phyloP scores from a whole-genome alignment of 2,888 invertebrate genomes.

The Rosalia funebris region DNA sequence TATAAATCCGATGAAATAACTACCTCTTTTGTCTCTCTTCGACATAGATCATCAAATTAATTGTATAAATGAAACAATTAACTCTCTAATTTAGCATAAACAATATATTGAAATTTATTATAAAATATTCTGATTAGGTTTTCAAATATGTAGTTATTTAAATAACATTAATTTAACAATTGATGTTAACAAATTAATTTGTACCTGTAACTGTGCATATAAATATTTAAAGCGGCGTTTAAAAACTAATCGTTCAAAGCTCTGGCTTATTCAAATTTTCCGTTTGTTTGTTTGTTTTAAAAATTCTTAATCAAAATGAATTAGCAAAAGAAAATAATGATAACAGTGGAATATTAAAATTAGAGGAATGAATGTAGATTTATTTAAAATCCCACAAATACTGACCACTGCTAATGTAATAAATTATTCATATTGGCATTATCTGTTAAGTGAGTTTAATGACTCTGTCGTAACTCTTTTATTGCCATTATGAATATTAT shows the following conservation, averaged over 20 bases:
- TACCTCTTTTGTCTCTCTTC: neutral
- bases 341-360: constrained; percentile 34
- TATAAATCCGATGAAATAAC: too few relatives aligned
- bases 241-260: constrained; percentile 41
- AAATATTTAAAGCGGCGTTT: constrained; percentile 38
- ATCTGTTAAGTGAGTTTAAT: constrained; percentile 24
- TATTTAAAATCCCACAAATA: constrained; percentile 28
- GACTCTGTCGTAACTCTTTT: constrained; percentile 27
- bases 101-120: constrained; percentile 49
- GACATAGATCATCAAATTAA: constrained; percentile 24
- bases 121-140: constrained; percentile 47
- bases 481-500: constrained; percentile 29
- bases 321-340: constrained; percentile 25
- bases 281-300: constrained; percentile 37
- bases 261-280: constrained; percentile 36
- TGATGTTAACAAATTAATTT: constrained; percentile 34
- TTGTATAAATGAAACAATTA: constrained; percentile 36
- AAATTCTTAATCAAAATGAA: constrained; percentile 32
- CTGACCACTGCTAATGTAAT: constrained; percentile 26
- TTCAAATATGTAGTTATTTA: constrained; percentile 46
- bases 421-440: constrained; percentile 31
- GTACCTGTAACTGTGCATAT: constrained; percentile 14
- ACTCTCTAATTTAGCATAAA: constrained; percentile 46
- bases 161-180: constrained; percentile 49
- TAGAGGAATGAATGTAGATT: constrained; percentile 24